phyloP scores from a whole-genome alignment of 2,888 invertebrate species.

The Hololepta plana region DNA sequence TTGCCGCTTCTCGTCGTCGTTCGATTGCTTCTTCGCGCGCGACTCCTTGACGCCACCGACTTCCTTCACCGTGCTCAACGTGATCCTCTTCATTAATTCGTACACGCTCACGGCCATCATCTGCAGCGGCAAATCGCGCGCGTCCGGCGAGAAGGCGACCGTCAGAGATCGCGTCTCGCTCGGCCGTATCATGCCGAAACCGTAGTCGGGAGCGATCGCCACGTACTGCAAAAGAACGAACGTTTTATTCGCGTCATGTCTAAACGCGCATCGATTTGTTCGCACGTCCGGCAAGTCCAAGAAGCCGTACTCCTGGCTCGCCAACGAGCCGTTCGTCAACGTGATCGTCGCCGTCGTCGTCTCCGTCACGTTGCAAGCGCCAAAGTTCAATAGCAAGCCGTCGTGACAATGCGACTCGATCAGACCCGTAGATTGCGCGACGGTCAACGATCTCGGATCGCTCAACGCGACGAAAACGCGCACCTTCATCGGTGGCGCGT shows the following conservation, averaged over 20 bases:
- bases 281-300: slow-evolving; percentile 14
- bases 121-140: slow-evolving; percentile 10
- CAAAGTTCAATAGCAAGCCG: slow-evolving; percentile 12
- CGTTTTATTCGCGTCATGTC: not conserved
- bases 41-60: slow-evolving; percentile 10
- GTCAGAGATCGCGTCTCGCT: slow-evolving; percentile 11
- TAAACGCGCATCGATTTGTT: slow-evolving; percentile 1
- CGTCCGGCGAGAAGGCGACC: slow-evolving; percentile 11
- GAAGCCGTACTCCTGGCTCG: slow-evolving; percentile 15
- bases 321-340: slow-evolving; percentile 12
- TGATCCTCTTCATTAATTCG: slow-evolving; percentile 7
- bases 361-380: slow-evolving; percentile 13
- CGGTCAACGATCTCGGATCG: slow-evolving; percentile 7
- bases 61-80: slow-evolving; percentile 10
- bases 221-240: slow-evolving; percentile 11
- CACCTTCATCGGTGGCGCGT: slow-evolving; percentile 12
- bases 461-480: slow-evolving; percentile 13
- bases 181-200: slow-evolving; percentile 15
- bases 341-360: slow-evolving; percentile 11
- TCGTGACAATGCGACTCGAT: slow-evolving; percentile 4
- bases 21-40: no score
- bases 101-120: no score
- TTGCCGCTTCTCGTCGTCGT: no score
- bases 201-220: slow-evolving; percentile 14
- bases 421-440: slow-evolving; percentile 5